Percentiles rank a stretch among this genome's conserved stretches.
Evolutionary conservation across 2,888 invertebrate species (phyloP).

Genomic region (Rotaria socialis): DNA sequence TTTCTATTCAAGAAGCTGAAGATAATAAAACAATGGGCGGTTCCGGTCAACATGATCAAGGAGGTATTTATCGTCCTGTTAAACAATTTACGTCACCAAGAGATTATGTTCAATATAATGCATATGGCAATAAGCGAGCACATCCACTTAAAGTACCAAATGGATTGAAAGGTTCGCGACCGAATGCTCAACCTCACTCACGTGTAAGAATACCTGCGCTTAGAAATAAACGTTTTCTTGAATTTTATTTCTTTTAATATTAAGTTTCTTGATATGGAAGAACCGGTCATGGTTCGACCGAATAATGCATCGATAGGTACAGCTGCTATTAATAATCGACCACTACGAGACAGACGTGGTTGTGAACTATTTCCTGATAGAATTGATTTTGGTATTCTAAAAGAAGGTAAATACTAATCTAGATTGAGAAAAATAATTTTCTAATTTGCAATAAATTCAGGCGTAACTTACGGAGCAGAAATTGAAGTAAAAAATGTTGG

Average conservation of each 20-base stretch:
- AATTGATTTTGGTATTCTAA: slow-evolving; percentile 57
- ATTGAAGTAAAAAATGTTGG: slow-evolving; percentile 57
- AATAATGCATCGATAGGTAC: slow-evolving; percentile 50
- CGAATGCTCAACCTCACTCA: slow-evolving; percentile 53
- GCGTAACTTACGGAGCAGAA: slow-evolving; percentile 54
- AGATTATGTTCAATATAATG: slow-evolving; percentile 50
- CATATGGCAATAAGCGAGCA: slow-evolving; percentile 52
- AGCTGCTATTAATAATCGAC: slow-evolving; percentile 49
- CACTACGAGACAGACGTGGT: slow-evolving; percentile 53
- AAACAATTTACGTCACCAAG: not conserved
- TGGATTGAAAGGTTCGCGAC: slow-evolving; percentile 54
- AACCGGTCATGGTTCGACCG: slow-evolving; percentile 54
- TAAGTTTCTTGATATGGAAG: slow-evolving; percentile 54
- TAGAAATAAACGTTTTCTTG: not conserved
- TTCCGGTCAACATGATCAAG: not conserved
- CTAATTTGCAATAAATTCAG: not conserved
- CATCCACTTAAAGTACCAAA: slow-evolving; percentile 53
- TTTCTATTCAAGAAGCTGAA: not conserved
- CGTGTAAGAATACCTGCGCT: slow-evolving; percentile 50
- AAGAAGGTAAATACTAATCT: slow-evolving; percentile 50
- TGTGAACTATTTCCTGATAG: slow-evolving; percentile 55
- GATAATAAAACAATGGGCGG: not conserved
- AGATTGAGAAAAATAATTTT: not conserved
- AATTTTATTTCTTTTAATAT: not conserved
- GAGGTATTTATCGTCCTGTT: not conserved